These are phyloP conservation scores for Hydrolagus colliei DNA, from an alignment of 2,797 vertebrate genomes.

Conservation along the genomic window DNA sequence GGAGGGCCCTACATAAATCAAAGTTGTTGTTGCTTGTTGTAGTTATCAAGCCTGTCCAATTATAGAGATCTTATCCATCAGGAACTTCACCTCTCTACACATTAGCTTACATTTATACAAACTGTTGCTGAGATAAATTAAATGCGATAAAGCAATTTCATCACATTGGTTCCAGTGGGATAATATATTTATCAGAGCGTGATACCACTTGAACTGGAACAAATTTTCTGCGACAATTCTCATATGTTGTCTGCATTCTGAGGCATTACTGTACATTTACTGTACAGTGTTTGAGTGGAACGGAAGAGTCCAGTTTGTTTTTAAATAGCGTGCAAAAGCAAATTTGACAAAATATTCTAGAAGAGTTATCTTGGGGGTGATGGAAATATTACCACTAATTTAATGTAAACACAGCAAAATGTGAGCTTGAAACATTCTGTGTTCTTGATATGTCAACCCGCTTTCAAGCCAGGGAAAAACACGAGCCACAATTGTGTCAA, in stretches of 20 bases:
- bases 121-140: not conserved
- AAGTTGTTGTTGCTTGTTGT: too few species aligned
- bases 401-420: not conserved
- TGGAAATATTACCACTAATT: not conserved
- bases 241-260: not conserved
- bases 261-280: not conserved
- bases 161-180: not conserved
- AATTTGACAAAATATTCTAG: slow-evolving; percentile 2
- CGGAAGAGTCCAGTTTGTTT: not conserved
- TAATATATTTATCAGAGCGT: not conserved
- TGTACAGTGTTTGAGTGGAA: not conserved
- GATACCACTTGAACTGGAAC: not conserved
- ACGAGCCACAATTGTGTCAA: not conserved
- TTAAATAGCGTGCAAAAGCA: not conserved
- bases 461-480: not conserved
- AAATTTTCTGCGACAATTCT: not conserved
- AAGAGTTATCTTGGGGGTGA: not conserved
- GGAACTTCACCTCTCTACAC: not conserved
- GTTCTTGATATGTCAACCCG: too few species aligned
- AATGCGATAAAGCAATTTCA: not conserved
- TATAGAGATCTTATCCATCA: not conserved
- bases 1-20: too few species aligned
- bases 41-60: not conserved
- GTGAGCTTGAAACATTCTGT: not conserved
- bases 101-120: not conserved